These are phyloP conservation scores for Amazona guildingii DNA, from an alignment of 2,113 vertebrate genomes.

Conservation along the genomic window DNA sequence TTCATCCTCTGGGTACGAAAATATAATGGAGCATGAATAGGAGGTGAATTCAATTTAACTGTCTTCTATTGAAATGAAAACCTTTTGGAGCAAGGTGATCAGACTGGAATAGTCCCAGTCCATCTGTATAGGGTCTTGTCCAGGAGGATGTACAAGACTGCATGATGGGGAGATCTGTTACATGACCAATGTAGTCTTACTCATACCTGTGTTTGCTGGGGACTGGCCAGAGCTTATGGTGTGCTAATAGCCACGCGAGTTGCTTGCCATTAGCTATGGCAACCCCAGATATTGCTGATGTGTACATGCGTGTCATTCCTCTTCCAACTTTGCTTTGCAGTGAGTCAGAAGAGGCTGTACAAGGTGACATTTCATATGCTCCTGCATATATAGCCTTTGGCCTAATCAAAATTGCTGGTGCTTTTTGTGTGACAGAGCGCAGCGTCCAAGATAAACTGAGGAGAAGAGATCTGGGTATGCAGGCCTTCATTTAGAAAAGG, in stretches of 20 bases:
- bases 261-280: background rate
- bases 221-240: background rate
- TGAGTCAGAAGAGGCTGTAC: background rate
- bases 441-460: background rate
- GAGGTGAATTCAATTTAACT: background rate
- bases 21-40: background rate
- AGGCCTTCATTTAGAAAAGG: conserved; percentile 32
- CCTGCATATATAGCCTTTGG: conserved; percentile 9
- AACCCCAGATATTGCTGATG: background rate
- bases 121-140: background rate
- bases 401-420: background rate
- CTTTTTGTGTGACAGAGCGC: background rate
- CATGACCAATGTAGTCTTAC: accelerated
- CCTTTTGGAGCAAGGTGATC: background rate
- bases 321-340: background rate
- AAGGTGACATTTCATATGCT: background rate
- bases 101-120: background rate
- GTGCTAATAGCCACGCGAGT: accelerated
- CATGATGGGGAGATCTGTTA: accelerated
- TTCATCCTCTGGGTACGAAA: background rate
- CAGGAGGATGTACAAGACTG: background rate
- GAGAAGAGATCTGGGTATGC: conserved; percentile 13
- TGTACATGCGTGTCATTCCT: background rate
- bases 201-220: background rate
- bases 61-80: background rate